These are phyloP conservation scores for Tokudaia muenninki DNA, from an alignment of 2,797 vertebrate species.

Conservation along the genomic window DNA sequence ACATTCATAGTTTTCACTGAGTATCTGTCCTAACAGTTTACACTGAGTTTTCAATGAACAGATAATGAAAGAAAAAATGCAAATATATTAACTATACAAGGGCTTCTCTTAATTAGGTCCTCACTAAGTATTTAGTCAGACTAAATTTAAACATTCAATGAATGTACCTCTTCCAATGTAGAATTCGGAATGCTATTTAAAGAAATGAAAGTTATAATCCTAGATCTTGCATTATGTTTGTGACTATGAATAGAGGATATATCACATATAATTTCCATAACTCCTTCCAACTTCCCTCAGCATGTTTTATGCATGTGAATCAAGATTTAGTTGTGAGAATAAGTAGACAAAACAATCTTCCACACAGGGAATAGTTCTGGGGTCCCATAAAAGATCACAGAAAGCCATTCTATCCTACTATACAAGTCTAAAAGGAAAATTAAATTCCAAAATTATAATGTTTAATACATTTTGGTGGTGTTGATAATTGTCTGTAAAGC, in stretches of 20 bases:
- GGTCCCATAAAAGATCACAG: neutral
- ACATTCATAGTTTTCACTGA: neutral
- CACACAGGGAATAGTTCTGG: neutral
- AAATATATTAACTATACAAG: neutral
- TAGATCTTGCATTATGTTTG: neutral
- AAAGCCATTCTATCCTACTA: conserved; percentile 1
- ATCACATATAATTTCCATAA: conserved; percentile 33
- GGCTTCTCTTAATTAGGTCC: conserved; percentile 20
- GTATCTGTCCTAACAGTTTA: neutral
- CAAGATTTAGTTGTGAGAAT: neutral
- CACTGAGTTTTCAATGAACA: conserved; percentile 18
- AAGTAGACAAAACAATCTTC: neutral
- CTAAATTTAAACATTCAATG: conserved; percentile 35
- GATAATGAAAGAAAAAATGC: neutral
- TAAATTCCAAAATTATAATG: conserved; percentile 44
- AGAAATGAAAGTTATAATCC: neutral
- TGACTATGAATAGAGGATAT: neutral
- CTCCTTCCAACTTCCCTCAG: conserved; percentile 5
- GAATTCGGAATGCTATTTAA: neutral
- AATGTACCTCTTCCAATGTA: neutral
- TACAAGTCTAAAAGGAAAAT: neutral
- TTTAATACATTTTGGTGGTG: neutral
- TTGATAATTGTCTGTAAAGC: neutral
- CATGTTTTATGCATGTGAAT: conserved; percentile 51
- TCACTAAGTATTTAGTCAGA: conserved; percentile 45